Percentiles rank a stretch among this genome's conserved stretches.
phyloP scores from a whole-genome alignment of 2,888 invertebrate genomes.

The Dendrolimus houi region DNA sequence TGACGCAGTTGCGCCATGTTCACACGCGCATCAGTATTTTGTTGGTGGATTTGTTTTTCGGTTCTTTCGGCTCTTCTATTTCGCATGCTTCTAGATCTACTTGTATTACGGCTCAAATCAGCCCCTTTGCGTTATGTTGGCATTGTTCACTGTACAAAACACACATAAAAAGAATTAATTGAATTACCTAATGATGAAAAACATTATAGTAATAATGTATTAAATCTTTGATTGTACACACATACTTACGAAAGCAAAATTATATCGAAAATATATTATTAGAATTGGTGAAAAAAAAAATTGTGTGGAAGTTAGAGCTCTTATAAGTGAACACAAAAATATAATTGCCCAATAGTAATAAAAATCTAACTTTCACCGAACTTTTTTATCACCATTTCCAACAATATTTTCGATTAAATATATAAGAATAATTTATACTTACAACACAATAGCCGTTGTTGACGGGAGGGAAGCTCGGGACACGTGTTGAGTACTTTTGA shows the following conservation, averaged over 20 bases:
- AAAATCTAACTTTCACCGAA: too few species aligned
- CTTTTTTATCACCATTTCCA: too few species aligned
- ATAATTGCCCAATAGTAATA: too few species aligned
- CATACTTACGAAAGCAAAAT: too few species aligned
- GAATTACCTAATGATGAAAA: slow-evolving; percentile 6
- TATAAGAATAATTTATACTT: slow-evolving; percentile 8
- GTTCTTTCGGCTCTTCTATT: slow-evolving; percentile 10
- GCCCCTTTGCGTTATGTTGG: slow-evolving; percentile 14
- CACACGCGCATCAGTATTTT: slow-evolving; percentile 10
- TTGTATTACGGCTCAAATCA: slow-evolving; percentile 11
- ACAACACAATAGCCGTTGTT: slow-evolving; percentile 10
- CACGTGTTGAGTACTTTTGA: slow-evolving; percentile 12
- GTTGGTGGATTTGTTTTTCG: slow-evolving; percentile 15
- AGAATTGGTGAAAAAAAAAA: too few species aligned
- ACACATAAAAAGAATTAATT: slow-evolving; percentile 10
- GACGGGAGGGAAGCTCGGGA: slow-evolving; percentile 8
- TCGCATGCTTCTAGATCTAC: slow-evolving; percentile 7
- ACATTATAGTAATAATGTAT: too few species aligned
- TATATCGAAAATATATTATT: too few species aligned
- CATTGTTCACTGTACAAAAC: slow-evolving; percentile 14
- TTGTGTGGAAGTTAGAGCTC: too few species aligned
- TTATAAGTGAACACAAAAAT: too few species aligned
- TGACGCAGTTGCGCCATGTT: slow-evolving; percentile 9
- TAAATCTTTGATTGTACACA: too few species aligned
- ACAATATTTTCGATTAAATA: slow-evolving; percentile 6